phyloP scores from a whole-genome alignment of 2,888 invertebrate species.

The Lottia gigantea region DNA sequence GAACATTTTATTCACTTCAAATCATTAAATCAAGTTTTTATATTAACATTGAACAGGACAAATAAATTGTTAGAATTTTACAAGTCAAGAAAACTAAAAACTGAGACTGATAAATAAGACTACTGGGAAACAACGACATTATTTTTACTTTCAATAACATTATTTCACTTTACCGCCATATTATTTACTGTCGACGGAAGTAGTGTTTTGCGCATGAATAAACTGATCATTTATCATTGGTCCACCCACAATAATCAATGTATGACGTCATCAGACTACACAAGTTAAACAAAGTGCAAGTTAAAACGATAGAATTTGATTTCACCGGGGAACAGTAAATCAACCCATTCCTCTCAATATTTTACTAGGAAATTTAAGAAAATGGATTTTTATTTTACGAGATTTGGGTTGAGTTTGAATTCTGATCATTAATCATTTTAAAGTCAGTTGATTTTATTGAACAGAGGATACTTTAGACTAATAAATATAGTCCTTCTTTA shows the following conservation, averaged over 20 bases:
- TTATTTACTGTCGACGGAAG: not conserved
- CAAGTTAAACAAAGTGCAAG: slow-evolving; percentile 10
- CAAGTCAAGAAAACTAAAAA: no score
- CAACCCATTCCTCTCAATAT: not conserved
- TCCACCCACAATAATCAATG: not conserved
- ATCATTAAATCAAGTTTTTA: no score
- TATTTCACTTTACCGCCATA: not conserved
- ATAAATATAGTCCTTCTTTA: no score
- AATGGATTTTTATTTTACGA: slow-evolving; percentile 4
- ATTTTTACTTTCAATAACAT: no score
- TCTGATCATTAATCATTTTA: slow-evolving; percentile 1
- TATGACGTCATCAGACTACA: not conserved
- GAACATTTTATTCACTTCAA: no score
- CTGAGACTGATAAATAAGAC: no score
- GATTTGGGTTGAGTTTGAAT: not conserved
- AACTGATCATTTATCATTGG: not conserved
- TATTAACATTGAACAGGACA: no score
- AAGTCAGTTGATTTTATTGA: not conserved
- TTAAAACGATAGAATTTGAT: not conserved
- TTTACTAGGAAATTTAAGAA: slow-evolving; percentile 2
- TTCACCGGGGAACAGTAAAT: slow-evolving; percentile 5
- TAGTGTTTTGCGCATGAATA: not conserved
- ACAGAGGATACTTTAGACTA: no score
- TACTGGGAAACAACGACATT: no score
- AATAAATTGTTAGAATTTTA: no score